phyloP scores from a whole-genome alignment of 2,888 invertebrate species.

The Alentia gelatinosa region DNA sequence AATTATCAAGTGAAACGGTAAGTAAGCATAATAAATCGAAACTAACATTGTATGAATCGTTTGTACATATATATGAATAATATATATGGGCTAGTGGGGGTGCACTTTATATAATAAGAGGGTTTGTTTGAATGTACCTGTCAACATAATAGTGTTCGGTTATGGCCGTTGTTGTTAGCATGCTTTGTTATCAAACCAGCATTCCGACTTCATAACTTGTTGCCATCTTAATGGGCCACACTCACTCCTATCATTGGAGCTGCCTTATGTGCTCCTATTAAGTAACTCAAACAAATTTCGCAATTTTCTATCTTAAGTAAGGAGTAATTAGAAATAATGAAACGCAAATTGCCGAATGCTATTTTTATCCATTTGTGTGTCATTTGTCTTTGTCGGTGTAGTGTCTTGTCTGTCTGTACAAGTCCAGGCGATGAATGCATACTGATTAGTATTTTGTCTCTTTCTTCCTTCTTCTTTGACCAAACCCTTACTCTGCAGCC shows the following conservation, averaged over 20 bases:
- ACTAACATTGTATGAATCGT: neutral
- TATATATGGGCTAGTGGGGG: neutral
- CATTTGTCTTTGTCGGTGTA: conserved; percentile 1
- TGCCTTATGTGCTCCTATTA: neutral
- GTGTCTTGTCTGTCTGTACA: neutral
- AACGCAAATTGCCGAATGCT: neutral
- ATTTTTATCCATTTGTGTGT: neutral
- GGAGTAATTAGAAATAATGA: neutral
- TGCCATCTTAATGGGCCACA: neutral
- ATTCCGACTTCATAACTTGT: neutral
- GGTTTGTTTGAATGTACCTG: conserved; percentile 26
- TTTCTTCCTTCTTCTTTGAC: conserved; percentile 53
- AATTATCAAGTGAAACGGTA: neutral
- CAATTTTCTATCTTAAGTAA: too few relatives aligned
- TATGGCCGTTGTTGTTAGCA: neutral
- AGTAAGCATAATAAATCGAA: neutral
- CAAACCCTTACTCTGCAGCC: conserved; percentile 49
- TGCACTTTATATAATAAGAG: neutral
- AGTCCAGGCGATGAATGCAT: conserved; percentile 48
- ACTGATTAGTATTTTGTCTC: conserved; percentile 49
- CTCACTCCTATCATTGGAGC: neutral
- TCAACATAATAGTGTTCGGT: conserved; percentile 1
- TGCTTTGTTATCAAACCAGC: neutral
- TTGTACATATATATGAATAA: neutral
- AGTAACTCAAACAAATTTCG: neutral